phyloP scores from a whole-genome alignment of 2,113 vertebrate species.

The Aix galericulata region DNA sequence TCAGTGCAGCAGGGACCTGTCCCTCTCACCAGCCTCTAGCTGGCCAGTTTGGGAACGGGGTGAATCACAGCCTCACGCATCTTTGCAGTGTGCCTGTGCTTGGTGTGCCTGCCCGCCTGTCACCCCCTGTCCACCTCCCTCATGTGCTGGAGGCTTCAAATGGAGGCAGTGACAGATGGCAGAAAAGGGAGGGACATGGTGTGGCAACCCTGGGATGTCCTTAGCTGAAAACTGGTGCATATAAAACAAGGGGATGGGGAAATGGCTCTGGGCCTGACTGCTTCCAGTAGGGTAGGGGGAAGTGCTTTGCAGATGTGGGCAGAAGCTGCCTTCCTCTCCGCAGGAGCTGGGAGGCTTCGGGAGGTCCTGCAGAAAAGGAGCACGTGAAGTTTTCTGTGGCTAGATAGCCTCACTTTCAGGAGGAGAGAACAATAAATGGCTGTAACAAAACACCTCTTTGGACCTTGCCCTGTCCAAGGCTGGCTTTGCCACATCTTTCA shows the following conservation, averaged over 20 bases:
- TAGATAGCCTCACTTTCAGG: neutral
- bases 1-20: too few relatives aligned
- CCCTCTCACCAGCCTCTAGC: too few relatives aligned
- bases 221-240: neutral
- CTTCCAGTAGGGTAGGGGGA: neutral
- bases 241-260: neutral
- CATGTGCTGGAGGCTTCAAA: neutral
- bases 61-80: neutral
- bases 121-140: neutral
- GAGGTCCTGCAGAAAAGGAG: neutral
- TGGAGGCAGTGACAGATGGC: too few relatives aligned
- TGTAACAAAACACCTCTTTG: neutral
- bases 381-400: neutral
- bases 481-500: neutral
- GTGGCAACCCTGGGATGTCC: neutral
- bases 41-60: fast-evolving
- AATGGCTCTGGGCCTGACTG: neutral
- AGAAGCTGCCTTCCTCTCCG: neutral
- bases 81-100: neutral
- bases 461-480: neutral
- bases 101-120: neutral
- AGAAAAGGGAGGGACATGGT: too few relatives aligned
- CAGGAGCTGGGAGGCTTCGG: neutral
- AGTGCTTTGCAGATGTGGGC: neutral
- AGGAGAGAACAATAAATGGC: neutral